A percentile compares a stretch with the other conserved stretches of the same genome.
Conservation (phyloP, 2,797 vertebrate species). For the Thripadectes ignobilis region DNA sequence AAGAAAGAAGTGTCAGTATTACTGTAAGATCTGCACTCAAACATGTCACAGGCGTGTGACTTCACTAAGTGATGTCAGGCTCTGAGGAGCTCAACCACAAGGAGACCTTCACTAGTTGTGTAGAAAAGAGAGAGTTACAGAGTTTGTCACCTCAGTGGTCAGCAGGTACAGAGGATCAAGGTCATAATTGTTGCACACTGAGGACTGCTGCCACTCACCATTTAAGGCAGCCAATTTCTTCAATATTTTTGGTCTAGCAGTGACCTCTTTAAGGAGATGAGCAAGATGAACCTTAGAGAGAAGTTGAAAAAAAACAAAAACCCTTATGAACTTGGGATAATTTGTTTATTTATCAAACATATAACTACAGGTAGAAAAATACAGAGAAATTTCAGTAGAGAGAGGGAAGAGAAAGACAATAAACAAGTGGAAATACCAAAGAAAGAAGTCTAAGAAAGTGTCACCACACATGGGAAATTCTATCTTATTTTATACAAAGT, state of each 20-base stretch:
- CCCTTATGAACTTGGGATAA: not conserved
- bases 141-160: not conserved
- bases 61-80: not conserved
- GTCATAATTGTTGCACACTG: not conserved
- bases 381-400: not conserved
- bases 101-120: not conserved
- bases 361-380: not conserved
- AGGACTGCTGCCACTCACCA: not conserved
- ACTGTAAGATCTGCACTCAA: not conserved
- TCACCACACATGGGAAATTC: not conserved
- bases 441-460: not conserved
- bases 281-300: not conserved
- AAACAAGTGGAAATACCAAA: not conserved
- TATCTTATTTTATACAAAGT: not conserved
- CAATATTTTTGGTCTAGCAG: not conserved
- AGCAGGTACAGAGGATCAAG: not conserved
- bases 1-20: not conserved
- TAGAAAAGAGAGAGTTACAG: not conserved
- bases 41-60: accelerated
- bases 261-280: not conserved
- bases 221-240: not conserved
- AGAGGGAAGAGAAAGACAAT: not conserved
- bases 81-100: not conserved
- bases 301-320: not conserved
- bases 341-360: not conserved